phyloP scores from a whole-genome alignment of 2,888 invertebrate genomes.

The Harmothoe impar region DNA sequence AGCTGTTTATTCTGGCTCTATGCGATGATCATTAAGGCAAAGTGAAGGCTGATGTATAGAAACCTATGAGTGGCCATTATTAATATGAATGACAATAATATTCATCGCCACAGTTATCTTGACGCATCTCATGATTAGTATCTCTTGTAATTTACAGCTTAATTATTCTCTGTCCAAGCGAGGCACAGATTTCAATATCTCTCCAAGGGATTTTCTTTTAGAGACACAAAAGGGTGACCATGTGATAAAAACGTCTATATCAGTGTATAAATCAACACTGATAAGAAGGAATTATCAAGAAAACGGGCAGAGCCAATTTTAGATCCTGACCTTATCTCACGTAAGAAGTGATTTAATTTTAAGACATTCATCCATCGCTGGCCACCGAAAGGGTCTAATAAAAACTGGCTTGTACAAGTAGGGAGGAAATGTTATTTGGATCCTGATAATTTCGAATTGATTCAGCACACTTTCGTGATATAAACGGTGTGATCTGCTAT shows the following conservation, averaged over 20 bases:
- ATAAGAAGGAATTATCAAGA: constrained; percentile 6
- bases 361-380: background rate
- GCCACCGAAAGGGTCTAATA: too few relatives aligned
- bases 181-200: background rate
- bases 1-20: too few relatives aligned
- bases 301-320: background rate
- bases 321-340: background rate
- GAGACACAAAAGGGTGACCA: background rate
- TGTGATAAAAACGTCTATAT: background rate
- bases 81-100: too few relatives aligned
- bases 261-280: background rate
- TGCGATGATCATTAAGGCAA: too few relatives aligned
- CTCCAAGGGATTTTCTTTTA: background rate
- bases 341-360: constrained; percentile 24
- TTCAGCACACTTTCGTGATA: too few relatives aligned
- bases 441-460: too few relatives aligned
- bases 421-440: too few relatives aligned
- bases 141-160: background rate
- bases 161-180: background rate
- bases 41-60: too few relatives aligned
- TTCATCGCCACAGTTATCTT: background rate
- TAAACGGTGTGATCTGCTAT: too few relatives aligned
- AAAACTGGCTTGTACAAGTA: too few relatives aligned
- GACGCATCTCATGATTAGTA: background rate
- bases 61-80: too few relatives aligned